Evolutionary conservation across 2,113 vertebrate genomes (phyloP).

Genomic region (Carassius gibelio): DNA sequence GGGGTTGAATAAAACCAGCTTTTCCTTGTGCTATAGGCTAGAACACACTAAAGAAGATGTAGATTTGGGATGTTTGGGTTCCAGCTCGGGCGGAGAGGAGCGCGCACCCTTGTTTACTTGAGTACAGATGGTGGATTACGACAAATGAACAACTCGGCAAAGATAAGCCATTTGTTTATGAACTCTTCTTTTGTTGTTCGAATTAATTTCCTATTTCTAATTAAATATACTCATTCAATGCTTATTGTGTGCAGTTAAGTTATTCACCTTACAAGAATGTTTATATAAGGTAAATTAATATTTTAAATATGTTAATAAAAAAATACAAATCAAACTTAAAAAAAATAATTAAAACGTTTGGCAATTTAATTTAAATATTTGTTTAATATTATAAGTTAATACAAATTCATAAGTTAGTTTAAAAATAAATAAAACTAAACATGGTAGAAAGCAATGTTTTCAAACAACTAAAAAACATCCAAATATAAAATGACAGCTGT

Average conservation of each 20-base stretch:
- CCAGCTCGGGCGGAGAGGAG: neutral
- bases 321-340: neutral
- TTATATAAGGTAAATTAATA: neutral
- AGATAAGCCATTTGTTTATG: neutral
- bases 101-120: neutral
- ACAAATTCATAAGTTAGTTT: neutral
- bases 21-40: neutral
- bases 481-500: neutral
- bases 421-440: neutral
- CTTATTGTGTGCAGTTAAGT: neutral
- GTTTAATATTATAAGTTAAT: neutral
- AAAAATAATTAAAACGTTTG: neutral
- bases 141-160: neutral
- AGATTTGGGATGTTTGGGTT: neutral
- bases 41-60: neutral
- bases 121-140: neutral
- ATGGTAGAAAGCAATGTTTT: neutral
- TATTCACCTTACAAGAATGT: neutral
- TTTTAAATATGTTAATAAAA: neutral
- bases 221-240: neutral
- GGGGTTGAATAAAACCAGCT: constrained; percentile 6
- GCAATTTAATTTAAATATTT: neutral
- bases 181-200: neutral
- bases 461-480: neutral
- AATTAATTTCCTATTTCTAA: neutral